Evolutionary conservation across 2,113 vertebrate genomes (phyloP).

Genomic region (Polypterus senegalus): DNA sequence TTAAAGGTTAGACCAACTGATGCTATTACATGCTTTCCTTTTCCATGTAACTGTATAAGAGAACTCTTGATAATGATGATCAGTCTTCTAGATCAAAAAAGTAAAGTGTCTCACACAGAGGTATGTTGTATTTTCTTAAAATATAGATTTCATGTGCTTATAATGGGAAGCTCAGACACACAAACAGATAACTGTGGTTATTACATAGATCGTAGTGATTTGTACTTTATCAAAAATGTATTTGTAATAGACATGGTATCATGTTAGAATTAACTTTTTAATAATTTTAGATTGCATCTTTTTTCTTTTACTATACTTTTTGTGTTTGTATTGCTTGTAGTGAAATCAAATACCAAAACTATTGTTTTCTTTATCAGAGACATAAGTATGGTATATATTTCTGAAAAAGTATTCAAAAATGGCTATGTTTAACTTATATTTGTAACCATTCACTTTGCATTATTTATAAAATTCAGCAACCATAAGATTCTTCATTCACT

Average conservation of each 20-base stretch:
- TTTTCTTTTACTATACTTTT: slow-evolving; percentile 7
- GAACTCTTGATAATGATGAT: slow-evolving; percentile 84
- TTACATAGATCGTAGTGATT: not conserved
- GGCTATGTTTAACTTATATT: too few species aligned
- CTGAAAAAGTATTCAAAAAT: too few species aligned
- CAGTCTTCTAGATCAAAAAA: slow-evolving; percentile 72
- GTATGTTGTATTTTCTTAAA: slow-evolving; percentile 40
- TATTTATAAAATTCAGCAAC: too few species aligned
- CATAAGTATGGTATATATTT: too few species aligned
- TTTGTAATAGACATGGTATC: too few species aligned
- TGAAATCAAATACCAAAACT: slow-evolving; percentile 1
- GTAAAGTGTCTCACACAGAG: slow-evolving; percentile 63
- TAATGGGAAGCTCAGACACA: not conserved
- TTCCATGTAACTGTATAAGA: slow-evolving; percentile 69
- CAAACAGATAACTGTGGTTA: not conserved
- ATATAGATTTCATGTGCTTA: not conserved
- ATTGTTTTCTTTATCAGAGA: not conserved
- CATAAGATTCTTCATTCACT: too few species aligned
- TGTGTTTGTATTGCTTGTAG: not conserved
- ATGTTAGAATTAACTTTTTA: too few species aligned
- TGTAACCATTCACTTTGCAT: too few species aligned
- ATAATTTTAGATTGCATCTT: too few species aligned
- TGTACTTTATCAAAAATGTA: too few species aligned
- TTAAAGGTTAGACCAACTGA: slow-evolving; percentile 76
- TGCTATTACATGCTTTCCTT: slow-evolving; percentile 57